Conservation (phyloP, 2,888 invertebrate species). For the Morpho deidamia region DNA sequence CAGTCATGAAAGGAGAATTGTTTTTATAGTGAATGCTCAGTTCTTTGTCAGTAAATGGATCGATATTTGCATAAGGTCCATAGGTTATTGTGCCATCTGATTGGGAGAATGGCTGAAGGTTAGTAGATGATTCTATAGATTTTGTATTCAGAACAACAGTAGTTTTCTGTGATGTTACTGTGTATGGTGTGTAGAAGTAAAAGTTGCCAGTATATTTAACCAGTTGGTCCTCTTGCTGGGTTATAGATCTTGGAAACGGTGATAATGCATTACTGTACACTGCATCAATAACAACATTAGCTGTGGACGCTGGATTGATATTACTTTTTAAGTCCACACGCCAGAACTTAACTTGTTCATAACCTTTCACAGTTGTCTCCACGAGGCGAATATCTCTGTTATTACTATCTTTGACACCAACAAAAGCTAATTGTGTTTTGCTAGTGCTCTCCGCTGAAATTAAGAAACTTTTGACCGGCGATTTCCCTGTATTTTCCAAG, state of each 20-base stretch:
- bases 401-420: conserved; percentile 82
- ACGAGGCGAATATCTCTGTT: conserved; percentile 78
- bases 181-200: conserved; percentile 91
- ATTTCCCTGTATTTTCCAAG: conserved; percentile 89
- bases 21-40: conserved; percentile 95
- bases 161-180: conserved; percentile 88
- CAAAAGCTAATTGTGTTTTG: conserved; percentile 83
- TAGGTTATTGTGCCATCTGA: conserved; percentile 90
- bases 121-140: conserved; percentile 89
- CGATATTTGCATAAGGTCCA: conserved; percentile 91
- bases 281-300: conserved; percentile 82
- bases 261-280: conserved; percentile 86
- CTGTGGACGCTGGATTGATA: conserved; percentile 77
- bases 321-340: conserved; percentile 80
- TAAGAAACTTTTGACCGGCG: conserved; percentile 83
- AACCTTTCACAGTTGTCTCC: conserved; percentile 72
- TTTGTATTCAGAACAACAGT: conserved; percentile 86
- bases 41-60: conserved; percentile 78
- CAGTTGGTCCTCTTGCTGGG: conserved; percentile 95
- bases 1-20: conserved; percentile 96
- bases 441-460: conserved; percentile 82
- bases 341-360: conserved; percentile 71
- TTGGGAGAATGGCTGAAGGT: conserved; percentile 87
- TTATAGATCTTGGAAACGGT: conserved; percentile 93
- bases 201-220: conserved; percentile 92